Evolutionary conservation across 2,888 invertebrate genomes (phyloP), one percentile per base, ranked within the genome.

Genomic region (Latrodectus hesperus): DNA sequence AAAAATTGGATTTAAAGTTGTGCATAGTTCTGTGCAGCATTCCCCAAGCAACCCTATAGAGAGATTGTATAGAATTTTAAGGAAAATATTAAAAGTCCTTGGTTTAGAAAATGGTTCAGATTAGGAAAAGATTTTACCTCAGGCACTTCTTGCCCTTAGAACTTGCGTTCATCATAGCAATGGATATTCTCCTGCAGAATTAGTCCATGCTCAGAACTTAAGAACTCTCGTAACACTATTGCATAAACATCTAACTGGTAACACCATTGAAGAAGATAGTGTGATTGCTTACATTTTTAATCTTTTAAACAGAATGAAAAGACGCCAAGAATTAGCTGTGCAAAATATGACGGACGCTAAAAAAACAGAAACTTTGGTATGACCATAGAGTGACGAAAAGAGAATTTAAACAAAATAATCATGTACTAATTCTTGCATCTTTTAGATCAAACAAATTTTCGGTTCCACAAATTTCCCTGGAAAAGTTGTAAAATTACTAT

Each of bases 101-200:
- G 74, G 75, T 6, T n/a, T 76, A 11, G 80, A 86, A 68, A 9
- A 64, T 52, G 55, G 68, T 65, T 49, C 65, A 4, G 60, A 76
- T 51, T 53, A 67, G 81, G 76, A 81, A 16, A 71, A 64, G 16
- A 60, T 73, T 5, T 26, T 85, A 10, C 85, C 85, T n/a, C 51
- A 64, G 17, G 80, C 72, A 0, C 14, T 86, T 12, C 76, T 86
- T 70, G 70, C 76, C 1, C 12, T 76, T 49, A 22, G 86, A 60
- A 71, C 53, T 14, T 70, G 65, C 1, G n/a, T n/a, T n/a, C n/a
- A 86, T 51, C 1, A 76, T 8, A 86, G 76, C n/a, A 81, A 76
- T 0, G 80, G 81, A 5, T 72, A 72, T 16, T 70, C 0, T 71
- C 53, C 12, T 64, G 80, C 22, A 22, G 22, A 22, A 22, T 22